These are phyloP conservation scores for Enhydra lutris DNA, from an alignment of 2,113 vertebrate species.

Conservation along the genomic window DNA sequence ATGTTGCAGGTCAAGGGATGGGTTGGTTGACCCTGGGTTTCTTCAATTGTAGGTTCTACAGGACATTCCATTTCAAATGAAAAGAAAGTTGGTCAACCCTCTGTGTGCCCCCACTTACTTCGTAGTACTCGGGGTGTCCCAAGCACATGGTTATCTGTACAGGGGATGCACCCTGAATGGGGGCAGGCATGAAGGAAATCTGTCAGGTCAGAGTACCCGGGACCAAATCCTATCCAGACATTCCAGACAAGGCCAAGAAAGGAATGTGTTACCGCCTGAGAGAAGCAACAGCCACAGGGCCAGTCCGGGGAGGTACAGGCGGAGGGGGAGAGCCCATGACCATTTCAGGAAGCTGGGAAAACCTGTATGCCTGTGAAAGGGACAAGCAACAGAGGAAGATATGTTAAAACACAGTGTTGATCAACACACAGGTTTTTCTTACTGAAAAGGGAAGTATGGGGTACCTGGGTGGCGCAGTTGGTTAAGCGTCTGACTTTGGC, in stretches of 20 bases:
- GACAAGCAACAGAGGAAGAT: not conserved
- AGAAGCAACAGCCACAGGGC: slow-evolving; percentile 90
- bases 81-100: not conserved
- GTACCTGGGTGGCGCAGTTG: not conserved
- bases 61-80: not conserved
- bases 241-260: slow-evolving; percentile 27
- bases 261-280: slow-evolving; percentile 85
- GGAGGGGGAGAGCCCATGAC: slow-evolving; percentile 94
- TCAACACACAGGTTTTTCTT: not conserved
- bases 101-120: not conserved
- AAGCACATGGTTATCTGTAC: not conserved
- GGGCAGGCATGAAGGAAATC: not conserved
- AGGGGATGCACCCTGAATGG: not conserved
- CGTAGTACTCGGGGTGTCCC: fast-evolving
- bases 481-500: not conserved
- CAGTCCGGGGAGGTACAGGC: slow-evolving; percentile 94
- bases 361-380: slow-evolving; percentile 92
- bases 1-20: not conserved
- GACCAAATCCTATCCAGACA: not conserved
- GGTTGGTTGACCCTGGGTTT: not conserved
- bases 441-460: not conserved
- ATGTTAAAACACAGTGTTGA: not conserved
- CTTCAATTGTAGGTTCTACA: not conserved
- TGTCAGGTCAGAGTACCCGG: not conserved
- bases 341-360: slow-evolving; percentile 99